Evolutionary conservation across 2,888 invertebrate genomes (phyloP).

Genomic region (Bombyx huttoni): DNA sequence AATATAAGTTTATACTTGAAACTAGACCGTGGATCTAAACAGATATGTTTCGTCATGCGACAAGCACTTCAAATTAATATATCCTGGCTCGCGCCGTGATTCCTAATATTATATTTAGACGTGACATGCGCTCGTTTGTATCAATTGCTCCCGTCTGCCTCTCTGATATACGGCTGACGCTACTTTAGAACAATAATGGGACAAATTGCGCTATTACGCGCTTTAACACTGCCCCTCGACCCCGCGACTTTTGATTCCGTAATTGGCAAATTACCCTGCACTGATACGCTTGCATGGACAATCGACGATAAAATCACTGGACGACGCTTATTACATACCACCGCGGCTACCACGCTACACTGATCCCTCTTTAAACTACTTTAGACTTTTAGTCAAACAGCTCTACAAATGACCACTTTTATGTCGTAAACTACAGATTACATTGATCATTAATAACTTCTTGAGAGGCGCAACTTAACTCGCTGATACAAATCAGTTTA

Average conservation of each 20-base stretch:
- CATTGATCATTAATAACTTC: constrained; percentile 57
- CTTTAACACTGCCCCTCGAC: constrained; percentile 47
- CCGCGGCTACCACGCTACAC: constrained; percentile 15
- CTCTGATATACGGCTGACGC: constrained; percentile 67
- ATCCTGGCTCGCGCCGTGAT: constrained; percentile 73
- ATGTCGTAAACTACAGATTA: constrained; percentile 47
- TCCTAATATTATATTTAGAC: constrained; percentile 74
- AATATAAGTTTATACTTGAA: constrained; percentile 6
- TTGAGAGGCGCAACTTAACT: constrained; percentile 49
- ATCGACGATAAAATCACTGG: constrained; percentile 31
- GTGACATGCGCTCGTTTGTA: constrained; percentile 72
- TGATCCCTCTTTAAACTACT: constrained; percentile 5
- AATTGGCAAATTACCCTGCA: constrained; percentile 50
- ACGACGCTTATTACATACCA: constrained; percentile 18
- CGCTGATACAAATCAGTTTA: constrained; percentile 60
- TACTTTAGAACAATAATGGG: constrained; percentile 71
- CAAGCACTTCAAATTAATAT: constrained; percentile 68
- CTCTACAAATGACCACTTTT: constrained; percentile 43
- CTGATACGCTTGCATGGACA: constrained; percentile 46
- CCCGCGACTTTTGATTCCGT: constrained; percentile 38
- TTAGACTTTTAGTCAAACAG: constrained; percentile 5
- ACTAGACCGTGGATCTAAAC: constrained; percentile 2
- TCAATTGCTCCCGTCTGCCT: constrained; percentile 68
- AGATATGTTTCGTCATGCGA: constrained; percentile 44
- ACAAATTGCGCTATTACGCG: constrained; percentile 67